Conservation (phyloP, 2,888 invertebrate species). For the Athalia circularis region DNA sequence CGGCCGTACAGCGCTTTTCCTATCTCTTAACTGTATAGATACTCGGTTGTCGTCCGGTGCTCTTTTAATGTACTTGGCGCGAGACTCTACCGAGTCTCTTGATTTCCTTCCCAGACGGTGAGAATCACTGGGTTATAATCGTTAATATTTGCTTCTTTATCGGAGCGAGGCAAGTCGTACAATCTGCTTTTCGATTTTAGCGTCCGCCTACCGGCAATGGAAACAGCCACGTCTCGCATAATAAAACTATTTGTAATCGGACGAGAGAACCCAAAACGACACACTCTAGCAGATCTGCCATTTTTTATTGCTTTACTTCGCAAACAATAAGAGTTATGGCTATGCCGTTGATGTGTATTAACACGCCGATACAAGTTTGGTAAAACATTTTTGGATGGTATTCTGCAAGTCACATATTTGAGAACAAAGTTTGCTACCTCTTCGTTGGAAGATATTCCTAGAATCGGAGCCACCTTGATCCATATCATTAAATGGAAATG, state of each 20-base stretch:
- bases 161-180: slow-evolving; percentile 57
- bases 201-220: slow-evolving; percentile 59
- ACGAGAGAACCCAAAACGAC: slow-evolving; percentile 59
- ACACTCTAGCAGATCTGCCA: slow-evolving; percentile 52
- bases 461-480: slow-evolving; percentile 56
- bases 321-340: slow-evolving; percentile 55
- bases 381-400: slow-evolving; percentile 52
- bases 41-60: too few relatives aligned
- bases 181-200: slow-evolving; percentile 56
- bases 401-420: slow-evolving; percentile 55
- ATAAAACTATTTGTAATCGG: slow-evolving; percentile 53
- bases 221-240: slow-evolving; percentile 54
- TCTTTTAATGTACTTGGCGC: too few relatives aligned
- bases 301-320: slow-evolving; percentile 53
- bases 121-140: slow-evolving; percentile 61
- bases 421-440: slow-evolving; percentile 57
- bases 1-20: too few relatives aligned
- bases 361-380: slow-evolving; percentile 52
- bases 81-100: too few relatives aligned
- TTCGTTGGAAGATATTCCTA: slow-evolving; percentile 53
- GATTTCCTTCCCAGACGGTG: slow-evolving; percentile 60
- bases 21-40: too few relatives aligned
- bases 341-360: slow-evolving; percentile 54
- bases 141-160: slow-evolving; percentile 55
- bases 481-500: slow-evolving; percentile 58